Base-by-base conservation (phyloP, 2,113 vertebrate genomes). In the Corythaeola cristata region DNA sequence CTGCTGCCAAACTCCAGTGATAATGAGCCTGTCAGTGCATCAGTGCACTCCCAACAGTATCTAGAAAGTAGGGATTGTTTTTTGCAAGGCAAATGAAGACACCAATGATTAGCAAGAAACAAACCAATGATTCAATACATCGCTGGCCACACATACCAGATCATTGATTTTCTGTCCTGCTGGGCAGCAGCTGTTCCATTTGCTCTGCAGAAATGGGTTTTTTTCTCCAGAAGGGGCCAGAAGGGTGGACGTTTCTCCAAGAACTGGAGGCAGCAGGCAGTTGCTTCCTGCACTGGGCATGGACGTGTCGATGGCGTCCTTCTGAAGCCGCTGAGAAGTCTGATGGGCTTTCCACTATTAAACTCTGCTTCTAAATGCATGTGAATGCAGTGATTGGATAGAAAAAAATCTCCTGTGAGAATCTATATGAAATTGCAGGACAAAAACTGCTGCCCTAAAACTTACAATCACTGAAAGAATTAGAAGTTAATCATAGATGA, bases 21-120 rank as follows among this genome's bases (percentile, higher is more conserved):
- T 97, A 96, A 97, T 96, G 94, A 97, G 91, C 79, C 91, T 94
- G 96, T 95, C 97, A 88, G 87, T 77, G 95, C 87, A 82, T 95
- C 96, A 95, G 50, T 64, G 90, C 59, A 14, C 89, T 94, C 90
- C 86, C 30, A 50, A 89, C 89, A 91, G 78, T 53, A 96, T 86
- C 68, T 39, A 93, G 85, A 96, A 96, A 96, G 90, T 74, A 78
- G 91, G 87, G 94, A 74, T 77, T 92, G 71, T 94, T 96, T 96
- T 97, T 96, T 96, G 91, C 91, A 94, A 96, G 80, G 93, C 95
- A 97, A 95, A 97, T 97, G 93, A 94, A 97, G 96, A 91, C 85
- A 85, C 79, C 96, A 88, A 17, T 97, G 89, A 96, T 97, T 96
- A 96, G 85, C 85, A 92, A 97, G 96, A 94, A 97, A 84, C 91